These are phyloP conservation scores for Brachycybe producta DNA, from an alignment of 2,888 invertebrate genomes.

Conservation along the genomic window DNA sequence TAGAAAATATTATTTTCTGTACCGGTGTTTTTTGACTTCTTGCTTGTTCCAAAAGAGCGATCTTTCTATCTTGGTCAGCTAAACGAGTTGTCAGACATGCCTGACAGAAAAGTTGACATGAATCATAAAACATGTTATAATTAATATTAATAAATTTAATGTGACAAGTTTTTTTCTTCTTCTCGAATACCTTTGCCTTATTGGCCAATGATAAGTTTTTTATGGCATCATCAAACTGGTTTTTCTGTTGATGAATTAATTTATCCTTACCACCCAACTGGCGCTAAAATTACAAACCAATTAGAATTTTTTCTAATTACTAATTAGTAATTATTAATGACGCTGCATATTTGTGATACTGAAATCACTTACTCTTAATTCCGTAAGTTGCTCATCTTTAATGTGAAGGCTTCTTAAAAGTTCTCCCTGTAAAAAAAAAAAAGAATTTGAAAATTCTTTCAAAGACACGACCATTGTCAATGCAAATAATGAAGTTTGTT, in stretches of 20 bases:
- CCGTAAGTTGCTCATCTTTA: conserved; percentile 10
- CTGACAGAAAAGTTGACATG: neutral
- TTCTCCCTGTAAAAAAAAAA: conserved; percentile 7
- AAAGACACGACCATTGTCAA: neutral
- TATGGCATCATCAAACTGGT: conserved; percentile 21
- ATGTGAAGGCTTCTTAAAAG: neutral
- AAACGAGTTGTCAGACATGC: conserved; percentile 17
- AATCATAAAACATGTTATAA: neutral
- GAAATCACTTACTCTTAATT: conserved; percentile 10
- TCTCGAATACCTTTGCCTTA: conserved; percentile 19
- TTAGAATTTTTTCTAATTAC: conserved; percentile 1
- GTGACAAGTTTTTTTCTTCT: too few relatives aligned
- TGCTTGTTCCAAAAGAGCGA: conserved; percentile 16
- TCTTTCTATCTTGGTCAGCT: conserved; percentile 20
- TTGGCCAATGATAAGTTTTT: conserved; percentile 17
- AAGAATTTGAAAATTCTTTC: neutral
- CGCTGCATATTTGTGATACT: neutral
- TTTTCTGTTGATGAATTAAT: conserved; percentile 19
- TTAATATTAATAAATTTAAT: neutral
- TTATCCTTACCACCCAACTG: conserved; percentile 20
- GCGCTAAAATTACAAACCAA: conserved; percentile 5
- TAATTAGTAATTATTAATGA: too few relatives aligned
- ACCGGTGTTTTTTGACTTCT: conserved; percentile 15
- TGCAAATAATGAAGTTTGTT: neutral
- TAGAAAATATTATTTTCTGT: too few relatives aligned